Conservation (phyloP, 2,113 vertebrate species). For the Rostratula benghalensis region DNA sequence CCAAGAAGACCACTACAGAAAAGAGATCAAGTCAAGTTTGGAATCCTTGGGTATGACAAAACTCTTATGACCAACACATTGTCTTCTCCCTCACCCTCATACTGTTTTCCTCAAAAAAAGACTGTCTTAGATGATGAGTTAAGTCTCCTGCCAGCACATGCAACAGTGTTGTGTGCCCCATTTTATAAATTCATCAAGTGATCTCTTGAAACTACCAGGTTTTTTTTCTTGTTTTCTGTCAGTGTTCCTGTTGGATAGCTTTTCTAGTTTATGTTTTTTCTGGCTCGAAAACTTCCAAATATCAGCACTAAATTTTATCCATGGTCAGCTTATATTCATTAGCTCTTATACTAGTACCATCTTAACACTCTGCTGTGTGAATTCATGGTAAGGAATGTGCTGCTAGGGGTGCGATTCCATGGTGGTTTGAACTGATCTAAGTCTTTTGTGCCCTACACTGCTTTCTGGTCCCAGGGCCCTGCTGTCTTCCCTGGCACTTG, state of each 20-base stretch:
- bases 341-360: background rate
- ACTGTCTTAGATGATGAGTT: background rate
- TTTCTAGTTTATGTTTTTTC: background rate
- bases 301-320: background rate
- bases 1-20: constrained; percentile 90
- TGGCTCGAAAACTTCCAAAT: background rate
- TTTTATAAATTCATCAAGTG: background rate
- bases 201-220: background rate
- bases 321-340: background rate
- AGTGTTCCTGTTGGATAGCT: background rate
- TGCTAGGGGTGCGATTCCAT: background rate
- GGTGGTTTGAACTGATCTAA: background rate
- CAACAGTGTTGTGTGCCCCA: background rate
- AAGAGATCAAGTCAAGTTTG: constrained; percentile 89
- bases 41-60: constrained; percentile 82
- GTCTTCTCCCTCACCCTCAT: background rate
- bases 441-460: background rate
- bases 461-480: background rate
- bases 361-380: background rate
- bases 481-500: background rate
- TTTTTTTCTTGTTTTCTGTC: background rate
- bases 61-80: background rate
- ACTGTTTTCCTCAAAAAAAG: background rate
- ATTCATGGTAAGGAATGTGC: background rate
- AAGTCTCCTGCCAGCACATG: background rate